Evolutionary conservation across 2,797 vertebrate genomes (phyloP).

Genomic region (Fratercula arctica): DNA sequence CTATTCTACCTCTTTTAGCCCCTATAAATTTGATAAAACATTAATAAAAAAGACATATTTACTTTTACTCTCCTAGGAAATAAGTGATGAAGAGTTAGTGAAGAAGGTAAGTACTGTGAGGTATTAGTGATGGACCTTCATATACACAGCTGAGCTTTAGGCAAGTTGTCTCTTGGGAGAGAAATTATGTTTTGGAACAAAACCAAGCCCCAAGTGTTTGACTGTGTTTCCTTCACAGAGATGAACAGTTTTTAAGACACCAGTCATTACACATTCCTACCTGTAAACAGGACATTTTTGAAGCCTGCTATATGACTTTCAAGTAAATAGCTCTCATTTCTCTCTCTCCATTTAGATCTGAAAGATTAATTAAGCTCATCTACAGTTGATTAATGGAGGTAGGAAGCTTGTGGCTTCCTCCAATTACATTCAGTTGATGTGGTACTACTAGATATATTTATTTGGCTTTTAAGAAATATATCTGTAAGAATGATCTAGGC

Average conservation of each 20-base stretch:
- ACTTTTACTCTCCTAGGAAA: background rate
- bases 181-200: background rate
- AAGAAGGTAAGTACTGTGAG: background rate
- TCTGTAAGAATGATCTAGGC: conserved; percentile 35
- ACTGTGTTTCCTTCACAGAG: background rate
- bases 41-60: background rate
- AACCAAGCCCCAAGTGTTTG: background rate
- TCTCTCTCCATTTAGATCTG: conserved; percentile 49
- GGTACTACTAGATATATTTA: conserved; percentile 29
- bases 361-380: conserved; percentile 65
- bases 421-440: conserved; percentile 45
- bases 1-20: background rate
- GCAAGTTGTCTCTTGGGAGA: background rate
- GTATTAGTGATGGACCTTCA: background rate
- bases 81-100: background rate
- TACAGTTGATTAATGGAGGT: conserved; percentile 65
- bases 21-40: background rate
- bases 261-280: background rate
- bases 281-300: conserved; percentile 42
- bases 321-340: conserved; percentile 47
- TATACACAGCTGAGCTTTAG: background rate
- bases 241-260: conserved; percentile 17
- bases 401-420: conserved; percentile 52
- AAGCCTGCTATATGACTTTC: conserved; percentile 2
- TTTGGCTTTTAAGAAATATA: conserved; percentile 30